Evolutionary conservation across 2,888 invertebrate species (phyloP).

Genomic region (Alentia gelatinosa): DNA sequence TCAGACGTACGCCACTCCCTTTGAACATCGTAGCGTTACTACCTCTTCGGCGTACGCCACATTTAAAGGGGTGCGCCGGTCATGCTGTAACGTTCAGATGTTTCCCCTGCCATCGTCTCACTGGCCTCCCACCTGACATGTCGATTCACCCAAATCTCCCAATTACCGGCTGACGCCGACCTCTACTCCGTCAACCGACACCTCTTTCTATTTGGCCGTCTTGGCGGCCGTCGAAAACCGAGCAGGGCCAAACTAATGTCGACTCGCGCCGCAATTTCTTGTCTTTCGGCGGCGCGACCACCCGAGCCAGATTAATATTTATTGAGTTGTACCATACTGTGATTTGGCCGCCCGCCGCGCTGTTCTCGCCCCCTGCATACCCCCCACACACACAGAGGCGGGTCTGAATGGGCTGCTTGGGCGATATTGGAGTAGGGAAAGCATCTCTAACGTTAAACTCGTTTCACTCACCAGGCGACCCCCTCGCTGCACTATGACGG

Average conservation of each 20-base stretch:
- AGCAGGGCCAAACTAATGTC: neutral
- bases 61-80: no score
- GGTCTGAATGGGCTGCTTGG: neutral
- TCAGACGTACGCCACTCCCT: no score
- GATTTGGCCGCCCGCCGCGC: neutral
- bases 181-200: neutral
- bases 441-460: neutral
- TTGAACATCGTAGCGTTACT: no score
- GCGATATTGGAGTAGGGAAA: neutral
- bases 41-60: no score
- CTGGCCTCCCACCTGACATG: neutral
- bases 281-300: neutral
- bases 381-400: neutral
- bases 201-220: slow-evolving; percentile 15
- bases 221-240: neutral
- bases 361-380: neutral
- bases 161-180: neutral
- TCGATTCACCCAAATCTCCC: neutral
- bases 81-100: no score
- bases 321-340: slow-evolving; percentile 17
- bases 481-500: no score
- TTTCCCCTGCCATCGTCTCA: neutral
- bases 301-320: neutral
- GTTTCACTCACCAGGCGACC: neutral
- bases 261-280: neutral